Percentiles rank a stretch among this genome's conserved stretches.
phyloP scores from a whole-genome alignment of 2,113 vertebrate genomes.

The Notarius quadriscutis region DNA sequence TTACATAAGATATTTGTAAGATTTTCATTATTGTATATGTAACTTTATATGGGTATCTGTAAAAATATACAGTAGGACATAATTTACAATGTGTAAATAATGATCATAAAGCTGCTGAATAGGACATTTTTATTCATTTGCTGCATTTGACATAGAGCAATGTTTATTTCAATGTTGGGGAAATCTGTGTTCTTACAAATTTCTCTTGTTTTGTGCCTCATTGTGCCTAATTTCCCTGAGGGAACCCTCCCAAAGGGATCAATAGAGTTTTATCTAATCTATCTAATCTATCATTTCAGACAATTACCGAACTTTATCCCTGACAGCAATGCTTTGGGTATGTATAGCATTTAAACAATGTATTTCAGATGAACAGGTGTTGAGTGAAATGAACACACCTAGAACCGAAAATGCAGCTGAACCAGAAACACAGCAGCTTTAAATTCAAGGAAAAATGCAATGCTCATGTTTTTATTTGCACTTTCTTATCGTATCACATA shows the following conservation, averaged over 20 bases:
- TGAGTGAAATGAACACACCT: not conserved
- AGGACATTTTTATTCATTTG: not conserved
- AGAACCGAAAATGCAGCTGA: not conserved
- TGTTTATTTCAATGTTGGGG: not conserved
- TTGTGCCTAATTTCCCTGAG: no score
- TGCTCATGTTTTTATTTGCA: not conserved
- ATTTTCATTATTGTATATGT: not conserved
- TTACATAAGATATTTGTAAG: not conserved
- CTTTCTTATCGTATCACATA: not conserved
- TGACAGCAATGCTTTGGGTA: constrained; percentile 85
- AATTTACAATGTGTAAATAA: not conserved
- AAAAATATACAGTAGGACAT: not conserved
- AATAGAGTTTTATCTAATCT: no score
- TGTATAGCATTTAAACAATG: constrained; percentile 57
- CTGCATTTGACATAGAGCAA: not conserved
- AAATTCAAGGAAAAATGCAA: no score
- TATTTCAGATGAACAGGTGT: not conserved
- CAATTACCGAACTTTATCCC: constrained; percentile 78
- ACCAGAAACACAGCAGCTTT: not conserved
- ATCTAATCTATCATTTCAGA: constrained; percentile 57
- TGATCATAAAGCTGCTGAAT: not conserved
- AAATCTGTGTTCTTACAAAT: not conserved
- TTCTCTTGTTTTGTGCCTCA: constrained; percentile 36
- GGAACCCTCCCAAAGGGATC: no score
- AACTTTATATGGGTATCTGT: not conserved